Evolutionary conservation across 1,140 invertebrate genomes (phyloP), one percentile per base, ranked within the genome.

Genomic region (Oscheius sp.): DNA sequence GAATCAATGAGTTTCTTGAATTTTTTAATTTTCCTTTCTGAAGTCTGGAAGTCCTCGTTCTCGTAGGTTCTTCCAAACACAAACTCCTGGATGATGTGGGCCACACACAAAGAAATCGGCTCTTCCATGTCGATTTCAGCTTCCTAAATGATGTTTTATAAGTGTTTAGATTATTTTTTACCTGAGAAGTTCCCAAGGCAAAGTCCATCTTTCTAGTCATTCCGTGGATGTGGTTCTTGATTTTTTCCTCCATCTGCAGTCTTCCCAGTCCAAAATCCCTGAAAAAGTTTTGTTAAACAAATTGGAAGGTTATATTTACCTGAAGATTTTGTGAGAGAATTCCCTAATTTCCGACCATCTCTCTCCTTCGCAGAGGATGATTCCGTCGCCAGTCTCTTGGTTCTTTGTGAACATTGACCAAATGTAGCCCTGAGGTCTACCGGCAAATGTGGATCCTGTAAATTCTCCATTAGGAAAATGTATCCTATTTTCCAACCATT

Each of bases 291-390:
- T 10, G 38, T 42, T 42, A 42, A n/a, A 10, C n/a, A 42, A 20
- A 65, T 65, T 45, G 42, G 62, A 31, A 45, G 62, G 20, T 36
- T 68, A 7, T 36, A 35, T 20, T 68, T 68, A 2, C 49, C 67
- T 15, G 55, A 58, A 1, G 67, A 49, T 59, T 55, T 55, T 20
- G 52, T 34, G 2, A 49, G 52, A 3, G 52, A 68, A 68, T 29
- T 68, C 67, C 32, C 52, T 58, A 23, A 55, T 55, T 26, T 55
- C 49, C 4, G 49, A 15, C 49, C 49, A 55, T 55, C 49, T 7
- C 23, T 55, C 49, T 55, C 49, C 49, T 26, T 55, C 49, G 49
- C 49, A 55, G 49, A 55, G 49, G 28, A 55, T 55, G 49, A 55
- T 55, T 23, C 49, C 49, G 23, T 55, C 49, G 7, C 49, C 49